phyloP scores from a whole-genome alignment of 2,113 vertebrate genomes.

The Lampris incognitus region DNA sequence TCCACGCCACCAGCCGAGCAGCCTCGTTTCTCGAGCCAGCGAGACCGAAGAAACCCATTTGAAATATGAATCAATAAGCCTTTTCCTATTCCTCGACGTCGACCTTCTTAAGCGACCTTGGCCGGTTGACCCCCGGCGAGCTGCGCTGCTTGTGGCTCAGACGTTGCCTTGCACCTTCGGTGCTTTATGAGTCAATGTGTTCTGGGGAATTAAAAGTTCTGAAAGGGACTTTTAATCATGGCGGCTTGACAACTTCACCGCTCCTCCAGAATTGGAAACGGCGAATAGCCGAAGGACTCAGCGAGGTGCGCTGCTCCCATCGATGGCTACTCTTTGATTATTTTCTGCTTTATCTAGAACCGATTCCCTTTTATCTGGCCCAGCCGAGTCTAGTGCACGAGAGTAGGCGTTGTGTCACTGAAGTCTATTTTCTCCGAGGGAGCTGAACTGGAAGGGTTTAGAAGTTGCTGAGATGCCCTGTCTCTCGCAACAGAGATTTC shows the following conservation, averaged over 20 bases:
- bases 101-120: slow-evolving; percentile 46
- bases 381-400: slow-evolving; percentile 22
- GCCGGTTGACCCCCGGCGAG: slow-evolving; percentile 10
- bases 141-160: slow-evolving; percentile 3
- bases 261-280: neutral
- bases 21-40: neutral
- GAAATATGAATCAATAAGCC: slow-evolving; percentile 32
- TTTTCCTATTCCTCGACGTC: slow-evolving; percentile 15
- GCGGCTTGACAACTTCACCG: slow-evolving; percentile 11
- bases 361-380: slow-evolving; percentile 45
- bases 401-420: slow-evolving; percentile 16
- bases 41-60: neutral
- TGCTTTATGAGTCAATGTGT: slow-evolving; percentile 42
- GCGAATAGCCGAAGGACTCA: slow-evolving; percentile 7
- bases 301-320: slow-evolving; percentile 19
- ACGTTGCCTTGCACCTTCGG: slow-evolving; percentile 28
- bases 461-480: slow-evolving; percentile 33
- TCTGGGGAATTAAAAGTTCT: slow-evolving; percentile 16
- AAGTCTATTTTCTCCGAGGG: slow-evolving; percentile 56
- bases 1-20: slow-evolving; percentile 13
- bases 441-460: slow-evolving; percentile 3
- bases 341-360: slow-evolving; percentile 50
- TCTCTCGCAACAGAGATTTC: neutral
- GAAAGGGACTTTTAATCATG: slow-evolving; percentile 43
- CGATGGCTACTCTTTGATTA: slow-evolving; percentile 22